phyloP scores from a whole-genome alignment of 2,888 invertebrate species.

The Monoplex corrugatus region DNA sequence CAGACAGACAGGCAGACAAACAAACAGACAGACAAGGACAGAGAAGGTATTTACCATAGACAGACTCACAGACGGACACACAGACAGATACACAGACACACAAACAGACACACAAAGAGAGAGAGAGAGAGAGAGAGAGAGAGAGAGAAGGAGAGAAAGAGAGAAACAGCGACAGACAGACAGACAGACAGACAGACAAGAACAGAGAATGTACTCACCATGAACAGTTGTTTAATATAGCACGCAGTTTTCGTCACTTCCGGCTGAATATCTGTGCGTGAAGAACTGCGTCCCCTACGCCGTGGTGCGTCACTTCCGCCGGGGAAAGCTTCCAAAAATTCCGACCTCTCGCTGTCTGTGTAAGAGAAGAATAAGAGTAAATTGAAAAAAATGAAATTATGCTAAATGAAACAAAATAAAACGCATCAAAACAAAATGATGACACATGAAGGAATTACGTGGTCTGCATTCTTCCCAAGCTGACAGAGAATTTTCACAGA shows the following conservation, averaged over 20 bases:
- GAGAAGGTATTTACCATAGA: conserved; percentile 70
- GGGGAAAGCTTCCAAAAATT: conserved; percentile 72
- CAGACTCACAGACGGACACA: conserved; percentile 51
- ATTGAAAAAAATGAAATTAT: too few relatives aligned
- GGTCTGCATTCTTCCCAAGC: too few relatives aligned
- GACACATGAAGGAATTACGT: too few relatives aligned
- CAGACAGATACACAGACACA: neutral
- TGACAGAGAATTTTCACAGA: too few relatives aligned
- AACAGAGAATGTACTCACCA: conserved; percentile 64
- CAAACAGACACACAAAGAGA: neutral
- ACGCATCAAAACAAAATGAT: too few relatives aligned
- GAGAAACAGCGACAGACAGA: neutral
- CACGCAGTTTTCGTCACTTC: conserved; percentile 77
- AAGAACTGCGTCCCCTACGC: conserved; percentile 62
- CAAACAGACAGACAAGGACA: neutral
- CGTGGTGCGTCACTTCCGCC: conserved; percentile 60
- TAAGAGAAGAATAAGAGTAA: conserved; percentile 40
- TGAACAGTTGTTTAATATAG: conserved; percentile 77
- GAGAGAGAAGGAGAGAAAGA: neutral
- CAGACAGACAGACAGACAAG: neutral
- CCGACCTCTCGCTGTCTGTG: conserved; percentile 68
- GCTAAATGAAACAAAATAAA: too few relatives aligned
- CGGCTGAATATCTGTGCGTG: conserved; percentile 71
- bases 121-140: neutral
- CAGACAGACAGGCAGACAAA: neutral